Evolutionary conservation across 2,797 vertebrate genomes (phyloP).

Genomic region (Neopelma chrysocephalum): DNA sequence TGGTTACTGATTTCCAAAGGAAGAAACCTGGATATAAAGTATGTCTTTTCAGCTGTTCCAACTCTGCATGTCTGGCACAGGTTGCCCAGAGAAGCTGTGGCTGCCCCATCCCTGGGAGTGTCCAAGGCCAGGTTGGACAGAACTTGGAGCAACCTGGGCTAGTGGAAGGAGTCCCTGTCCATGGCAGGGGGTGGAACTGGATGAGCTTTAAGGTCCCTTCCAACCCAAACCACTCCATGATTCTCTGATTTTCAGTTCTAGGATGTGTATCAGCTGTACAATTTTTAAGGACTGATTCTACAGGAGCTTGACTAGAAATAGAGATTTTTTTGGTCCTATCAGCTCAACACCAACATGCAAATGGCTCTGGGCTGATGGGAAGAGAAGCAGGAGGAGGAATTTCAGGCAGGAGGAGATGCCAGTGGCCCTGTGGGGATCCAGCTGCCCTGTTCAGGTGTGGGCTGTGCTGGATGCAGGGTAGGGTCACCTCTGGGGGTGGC

Average conservation of each 20-base stretch:
- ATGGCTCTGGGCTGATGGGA: background rate
- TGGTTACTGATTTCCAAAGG: background rate
- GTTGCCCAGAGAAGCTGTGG: background rate
- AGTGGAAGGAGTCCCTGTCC: background rate
- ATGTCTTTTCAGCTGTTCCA: background rate
- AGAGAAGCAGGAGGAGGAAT: background rate
- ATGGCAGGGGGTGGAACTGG: too few relatives aligned
- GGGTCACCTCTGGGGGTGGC: background rate
- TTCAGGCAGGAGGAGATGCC: background rate
- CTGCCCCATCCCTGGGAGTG: background rate
- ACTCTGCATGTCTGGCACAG: background rate
- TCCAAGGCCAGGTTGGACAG: accelerated
- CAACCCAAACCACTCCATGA: background rate
- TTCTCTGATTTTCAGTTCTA: background rate
- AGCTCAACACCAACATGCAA: background rate
- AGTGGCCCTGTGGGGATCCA: background rate
- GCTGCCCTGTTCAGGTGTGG: background rate
- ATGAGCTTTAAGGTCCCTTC: background rate
- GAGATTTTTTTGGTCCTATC: background rate
- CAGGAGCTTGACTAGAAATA: background rate
- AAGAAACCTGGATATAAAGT: background rate
- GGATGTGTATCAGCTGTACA: background rate
- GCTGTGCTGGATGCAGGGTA: background rate
- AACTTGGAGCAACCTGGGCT: background rate
- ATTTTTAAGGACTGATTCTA: background rate